Evolutionary conservation across 35 echinoderm and acorn worm genomes (phyloP), one percentile per base, ranked within the genome.

Genomic region (Ophiothrix spiculata): DNA sequence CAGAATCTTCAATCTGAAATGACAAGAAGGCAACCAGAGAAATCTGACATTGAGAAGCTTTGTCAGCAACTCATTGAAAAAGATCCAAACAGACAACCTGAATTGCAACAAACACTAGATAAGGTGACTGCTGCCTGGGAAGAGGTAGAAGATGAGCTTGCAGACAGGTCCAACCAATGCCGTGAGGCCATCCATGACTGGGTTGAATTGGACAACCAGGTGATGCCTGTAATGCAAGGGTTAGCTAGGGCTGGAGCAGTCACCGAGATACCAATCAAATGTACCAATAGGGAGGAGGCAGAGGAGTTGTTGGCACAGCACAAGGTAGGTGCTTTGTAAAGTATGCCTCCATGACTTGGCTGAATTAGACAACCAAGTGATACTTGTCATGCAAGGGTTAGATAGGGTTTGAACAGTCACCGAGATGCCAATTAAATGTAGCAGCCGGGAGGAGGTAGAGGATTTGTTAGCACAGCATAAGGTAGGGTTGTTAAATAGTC

Each of bases 361-460:
- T 0, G 81, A 84, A 56, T 28, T 84, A 17, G 81, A 84, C 81
- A 54, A 14, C 32, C 35, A 60, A 32, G 35, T 32, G 37, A 84
- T 36, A 19, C 56, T 56, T 60, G 33, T 84, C 35, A 2, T 75
- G 17, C 38, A 76, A 40, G 28, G 21, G 31, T 36, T 86, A 1
- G 84, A 1, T 31, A 86, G 39, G 73, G 84, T 86, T 77, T 16
- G 25, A 39, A 77, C 31, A 36, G 84, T 86, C 6, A 86, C 84
- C 15, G 75, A 78, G 76, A 33, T 76, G 76, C 88, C 88, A 39
- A 90, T 90, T 81, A 84, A 84, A 64, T 90, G 88, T 54, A 84
- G 88, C 39, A 90, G 81, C 32, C 83, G 33, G 35, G 88, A 90
- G 37, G 88, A 90, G 74, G 81, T 74, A 49, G 74, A 84, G 38